These are phyloP conservation scores for Rostratula benghalensis DNA, from an alignment of 2,113 vertebrate genomes.

Conservation along the genomic window DNA sequence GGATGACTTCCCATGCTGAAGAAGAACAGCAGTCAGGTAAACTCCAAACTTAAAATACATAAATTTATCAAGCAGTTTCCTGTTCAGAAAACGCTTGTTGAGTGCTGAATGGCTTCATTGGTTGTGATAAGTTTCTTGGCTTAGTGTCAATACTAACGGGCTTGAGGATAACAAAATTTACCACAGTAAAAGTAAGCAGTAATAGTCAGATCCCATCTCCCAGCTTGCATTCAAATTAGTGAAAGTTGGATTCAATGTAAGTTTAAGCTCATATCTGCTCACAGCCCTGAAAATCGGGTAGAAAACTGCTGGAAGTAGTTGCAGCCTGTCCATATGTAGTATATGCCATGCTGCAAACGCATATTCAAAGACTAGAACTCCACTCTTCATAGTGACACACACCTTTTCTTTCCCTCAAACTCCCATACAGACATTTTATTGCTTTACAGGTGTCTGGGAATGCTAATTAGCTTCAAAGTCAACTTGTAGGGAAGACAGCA, in stretches of 20 bases:
- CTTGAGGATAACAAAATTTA: neutral
- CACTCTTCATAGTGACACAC: neutral
- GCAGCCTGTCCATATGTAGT: neutral
- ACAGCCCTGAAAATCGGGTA: neutral
- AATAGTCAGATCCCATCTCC: neutral
- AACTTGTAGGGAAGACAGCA: neutral
- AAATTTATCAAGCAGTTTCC: neutral
- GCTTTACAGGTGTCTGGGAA: neutral
- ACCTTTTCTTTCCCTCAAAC: neutral
- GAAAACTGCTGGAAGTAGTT: neutral
- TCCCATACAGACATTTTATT: neutral
- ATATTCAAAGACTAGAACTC: neutral
- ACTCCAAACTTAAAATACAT: neutral
- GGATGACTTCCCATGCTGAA: neutral
- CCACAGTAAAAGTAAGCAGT: neutral
- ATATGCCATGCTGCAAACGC: neutral
- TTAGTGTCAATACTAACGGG: neutral
- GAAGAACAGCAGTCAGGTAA: neutral
- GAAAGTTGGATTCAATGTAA: neutral
- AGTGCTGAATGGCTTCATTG: neutral
- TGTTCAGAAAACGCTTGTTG: neutral
- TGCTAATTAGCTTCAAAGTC: neutral
- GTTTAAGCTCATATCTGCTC: neutral
- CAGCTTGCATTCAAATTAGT: neutral
- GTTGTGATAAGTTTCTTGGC: neutral